These are phyloP conservation scores for Seriola quinqueradiata DNA, from an alignment of 2,113 vertebrate species.

Conservation along the genomic window DNA sequence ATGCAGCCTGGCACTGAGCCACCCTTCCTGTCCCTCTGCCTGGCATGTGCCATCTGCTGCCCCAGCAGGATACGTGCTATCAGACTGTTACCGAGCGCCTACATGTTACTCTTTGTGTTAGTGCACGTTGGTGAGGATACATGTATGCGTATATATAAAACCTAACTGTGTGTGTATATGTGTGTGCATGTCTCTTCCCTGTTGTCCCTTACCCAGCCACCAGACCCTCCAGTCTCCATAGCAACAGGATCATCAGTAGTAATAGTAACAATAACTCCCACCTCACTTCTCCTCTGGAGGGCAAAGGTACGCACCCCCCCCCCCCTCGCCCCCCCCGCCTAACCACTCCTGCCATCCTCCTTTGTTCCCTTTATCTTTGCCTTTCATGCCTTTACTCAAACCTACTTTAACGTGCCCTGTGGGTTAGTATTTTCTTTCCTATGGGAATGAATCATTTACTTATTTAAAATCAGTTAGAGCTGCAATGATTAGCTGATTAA, in stretches of 20 bases:
- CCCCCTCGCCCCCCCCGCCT: neutral
- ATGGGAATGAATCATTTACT: fast-evolving
- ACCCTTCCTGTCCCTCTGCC: conserved; percentile 60
- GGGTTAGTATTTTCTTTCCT: neutral
- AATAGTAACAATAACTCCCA: conserved; percentile 96
- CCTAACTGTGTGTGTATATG: conserved; percentile 52
- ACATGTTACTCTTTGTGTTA: conserved; percentile 23
- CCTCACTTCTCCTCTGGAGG: conserved; percentile 90
- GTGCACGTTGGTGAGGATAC: conserved; percentile 46
- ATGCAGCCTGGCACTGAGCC: conserved; percentile 72
- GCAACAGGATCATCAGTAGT: conserved; percentile 95
- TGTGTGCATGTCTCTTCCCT: conserved; percentile 61
- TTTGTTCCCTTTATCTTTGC: conserved; percentile 12
- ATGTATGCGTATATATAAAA: conserved; percentile 27
- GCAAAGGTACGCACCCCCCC: conserved; percentile 90
- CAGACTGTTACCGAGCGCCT: conserved; percentile 38
- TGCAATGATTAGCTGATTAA: neutral
- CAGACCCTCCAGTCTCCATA: conserved; percentile 97
- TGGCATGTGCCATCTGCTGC: conserved; percentile 78
- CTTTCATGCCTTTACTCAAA: neutral
- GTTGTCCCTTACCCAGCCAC: conserved; percentile 86
- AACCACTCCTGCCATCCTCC: conserved; percentile 1
- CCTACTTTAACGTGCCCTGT: neutral
- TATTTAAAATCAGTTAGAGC: neutral
- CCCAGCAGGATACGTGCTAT: conserved; percentile 65